Evolutionary conservation across 2,797 vertebrate species (phyloP).

Genomic region (Glossophaga mutica): DNA sequence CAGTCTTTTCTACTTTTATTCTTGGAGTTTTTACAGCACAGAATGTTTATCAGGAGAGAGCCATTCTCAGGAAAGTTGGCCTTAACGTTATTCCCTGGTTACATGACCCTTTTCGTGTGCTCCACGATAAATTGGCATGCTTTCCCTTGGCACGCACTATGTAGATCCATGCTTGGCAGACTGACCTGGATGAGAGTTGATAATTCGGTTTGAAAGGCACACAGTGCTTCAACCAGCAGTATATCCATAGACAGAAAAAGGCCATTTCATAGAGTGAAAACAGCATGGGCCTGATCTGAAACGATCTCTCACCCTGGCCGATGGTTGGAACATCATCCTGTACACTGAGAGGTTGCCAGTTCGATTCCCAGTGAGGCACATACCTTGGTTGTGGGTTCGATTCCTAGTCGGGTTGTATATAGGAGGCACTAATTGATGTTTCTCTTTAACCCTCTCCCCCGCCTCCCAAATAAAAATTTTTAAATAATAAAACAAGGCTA

Average conservation of each 20-base stretch:
- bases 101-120: constrained; percentile 95
- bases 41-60: constrained; percentile 91
- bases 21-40: constrained; percentile 90
- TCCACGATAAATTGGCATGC: constrained; percentile 93
- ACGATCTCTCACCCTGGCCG: constrained; percentile 87
- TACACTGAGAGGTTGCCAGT: neutral
- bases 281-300: constrained; percentile 91
- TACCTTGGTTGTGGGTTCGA: neutral
- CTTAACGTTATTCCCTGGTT: constrained; percentile 89
- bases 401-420: neutral
- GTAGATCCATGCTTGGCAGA: constrained; percentile 93
- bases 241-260: constrained; percentile 93
- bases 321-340: neutral
- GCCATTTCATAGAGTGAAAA: constrained; percentile 91
- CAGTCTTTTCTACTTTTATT: constrained; percentile 88
- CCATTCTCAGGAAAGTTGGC: constrained; percentile 94
- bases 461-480: neutral
- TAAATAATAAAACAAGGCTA: constrained; percentile 90
- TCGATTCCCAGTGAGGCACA: neutral
- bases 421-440: neutral
- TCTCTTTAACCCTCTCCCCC: too few relatives aligned
- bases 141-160: constrained; percentile 93
- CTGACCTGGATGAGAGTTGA: constrained; percentile 94
- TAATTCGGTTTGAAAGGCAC: constrained; percentile 94
- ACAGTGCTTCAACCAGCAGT: constrained; percentile 93